Base-by-base conservation (phyloP, 2,888 invertebrate species). In the Antheraea assamensis region DNA sequence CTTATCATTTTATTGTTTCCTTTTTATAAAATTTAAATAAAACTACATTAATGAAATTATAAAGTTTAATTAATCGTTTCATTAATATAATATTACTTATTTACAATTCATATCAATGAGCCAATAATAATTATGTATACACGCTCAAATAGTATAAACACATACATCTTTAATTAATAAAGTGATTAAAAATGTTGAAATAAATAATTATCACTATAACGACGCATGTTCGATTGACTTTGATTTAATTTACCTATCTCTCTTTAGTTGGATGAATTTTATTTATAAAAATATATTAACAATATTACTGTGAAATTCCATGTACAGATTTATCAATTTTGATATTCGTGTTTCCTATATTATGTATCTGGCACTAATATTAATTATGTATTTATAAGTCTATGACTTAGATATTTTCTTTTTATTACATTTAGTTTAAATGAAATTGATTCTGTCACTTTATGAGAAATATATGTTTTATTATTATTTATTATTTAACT, bases 161-260 rank as follows among this genome's bases (percentile, higher is more conserved):
- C 61, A 30, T 61, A 27, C 61, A 61, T 61, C 13, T 61, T 61
- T 30, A 27, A 13, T 61, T 27, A 13, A 27, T 61, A n/a, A 58
- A 58, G 3, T 24, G 27, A 64, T 30, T 15, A 64, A 64, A 30
- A 30, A 64, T 10, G 17, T 64, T 47, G 10, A 27, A 52, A 71
- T 49, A 52, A 71, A 52, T 30, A 30, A 71, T 27, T 24, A 71
- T 71, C 52, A 71, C 49, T 30, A 52, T 52, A 71, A 30, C 52
- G 30, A 27, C 19, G n/a, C 52, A 30, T 52, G 49, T 27, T 30
- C 27, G 47, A 71, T 52, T 52, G 27, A 27, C 31, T 71, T 71
- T 19, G 17, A 8, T 17, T 71, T 30, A 58, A 13, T 30, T 58
- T 21, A 71, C 30, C 13, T 61, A 58, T 24, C 52, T 52, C 52